Evolutionary conservation across 2,797 vertebrate species (phyloP).

Genomic region (Choloepus didactylus): DNA sequence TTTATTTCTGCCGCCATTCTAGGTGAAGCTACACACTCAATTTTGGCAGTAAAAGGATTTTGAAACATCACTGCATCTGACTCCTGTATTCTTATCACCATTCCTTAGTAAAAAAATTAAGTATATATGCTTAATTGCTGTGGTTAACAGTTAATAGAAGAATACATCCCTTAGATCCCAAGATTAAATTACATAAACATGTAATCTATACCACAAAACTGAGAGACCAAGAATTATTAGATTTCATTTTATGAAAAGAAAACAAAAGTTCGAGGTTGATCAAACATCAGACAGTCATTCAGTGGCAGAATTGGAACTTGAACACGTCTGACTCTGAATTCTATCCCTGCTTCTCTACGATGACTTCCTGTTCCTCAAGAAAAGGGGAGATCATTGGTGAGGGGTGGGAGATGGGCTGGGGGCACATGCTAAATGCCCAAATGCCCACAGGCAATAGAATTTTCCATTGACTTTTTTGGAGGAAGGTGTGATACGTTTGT

Average conservation of each 20-base stretch:
- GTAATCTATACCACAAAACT: neutral
- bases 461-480: neutral
- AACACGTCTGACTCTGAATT: neutral
- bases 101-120: neutral
- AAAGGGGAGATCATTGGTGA: neutral
- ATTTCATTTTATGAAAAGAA: neutral
- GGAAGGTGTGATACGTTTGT: neutral
- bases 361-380: neutral
- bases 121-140: neutral
- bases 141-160: neutral
- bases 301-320: neutral
- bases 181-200: neutral
- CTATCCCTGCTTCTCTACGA: neutral
- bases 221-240: neutral
- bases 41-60: neutral
- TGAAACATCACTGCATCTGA: neutral
- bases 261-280: neutral
- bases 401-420: neutral
- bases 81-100: neutral
- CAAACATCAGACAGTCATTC: neutral
- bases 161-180: neutral
- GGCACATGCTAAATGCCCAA: neutral
- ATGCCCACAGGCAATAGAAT: neutral
- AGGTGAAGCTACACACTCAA: neutral
- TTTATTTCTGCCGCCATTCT: neutral